phyloP scores from a whole-genome alignment of 2,797 vertebrate genomes.

The Nannoperca obscura region DNA sequence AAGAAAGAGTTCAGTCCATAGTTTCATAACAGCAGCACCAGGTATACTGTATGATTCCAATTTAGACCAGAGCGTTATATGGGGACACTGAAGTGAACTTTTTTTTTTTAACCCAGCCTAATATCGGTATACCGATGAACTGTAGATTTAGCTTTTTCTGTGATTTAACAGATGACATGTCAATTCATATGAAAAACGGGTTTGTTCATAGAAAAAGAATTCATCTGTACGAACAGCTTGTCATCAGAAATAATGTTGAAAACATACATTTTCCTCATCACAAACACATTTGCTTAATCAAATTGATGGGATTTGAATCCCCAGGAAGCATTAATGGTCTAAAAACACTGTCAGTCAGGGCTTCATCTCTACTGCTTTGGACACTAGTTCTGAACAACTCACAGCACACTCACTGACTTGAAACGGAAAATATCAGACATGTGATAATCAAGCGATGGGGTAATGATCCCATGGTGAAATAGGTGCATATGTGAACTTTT shows the following conservation, averaged over 20 bases:
- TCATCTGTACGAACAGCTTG: neutral
- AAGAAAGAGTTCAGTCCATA: slow-evolving; percentile 50
- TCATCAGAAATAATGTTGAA: slow-evolving; percentile 10
- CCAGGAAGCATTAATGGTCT: slow-evolving; percentile 16
- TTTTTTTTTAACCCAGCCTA: slow-evolving; percentile 31
- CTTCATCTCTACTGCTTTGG: slow-evolving; percentile 38
- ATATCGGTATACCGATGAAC: slow-evolving; percentile 19
- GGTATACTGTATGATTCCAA: slow-evolving; percentile 41
- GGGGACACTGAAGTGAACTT: slow-evolving; percentile 30
- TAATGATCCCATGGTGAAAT: slow-evolving; percentile 8
- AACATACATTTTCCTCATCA: slow-evolving; percentile 13
- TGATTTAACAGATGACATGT: slow-evolving; percentile 27
- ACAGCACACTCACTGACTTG: slow-evolving; percentile 37
- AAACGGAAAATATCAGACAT: slow-evolving; percentile 39
- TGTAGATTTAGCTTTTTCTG: slow-evolving; percentile 20
- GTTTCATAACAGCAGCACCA: slow-evolving; percentile 61
- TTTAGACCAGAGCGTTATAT: slow-evolving; percentile 35
- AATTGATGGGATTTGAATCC: slow-evolving; percentile 30
- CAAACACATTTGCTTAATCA: slow-evolving; percentile 17
- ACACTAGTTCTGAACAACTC: slow-evolving; percentile 33
- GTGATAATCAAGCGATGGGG: slow-evolving; percentile 35
- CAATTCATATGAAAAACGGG: slow-evolving; percentile 26
- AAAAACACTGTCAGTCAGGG: slow-evolving; percentile 41
- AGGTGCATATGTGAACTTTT: slow-evolving; percentile 37
- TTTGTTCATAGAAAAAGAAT: slow-evolving; percentile 34